Percentiles rank a stretch among this genome's conserved stretches.
phyloP scores from a whole-genome alignment of 1,140 invertebrate species.

The Lepidostoma basale region DNA sequence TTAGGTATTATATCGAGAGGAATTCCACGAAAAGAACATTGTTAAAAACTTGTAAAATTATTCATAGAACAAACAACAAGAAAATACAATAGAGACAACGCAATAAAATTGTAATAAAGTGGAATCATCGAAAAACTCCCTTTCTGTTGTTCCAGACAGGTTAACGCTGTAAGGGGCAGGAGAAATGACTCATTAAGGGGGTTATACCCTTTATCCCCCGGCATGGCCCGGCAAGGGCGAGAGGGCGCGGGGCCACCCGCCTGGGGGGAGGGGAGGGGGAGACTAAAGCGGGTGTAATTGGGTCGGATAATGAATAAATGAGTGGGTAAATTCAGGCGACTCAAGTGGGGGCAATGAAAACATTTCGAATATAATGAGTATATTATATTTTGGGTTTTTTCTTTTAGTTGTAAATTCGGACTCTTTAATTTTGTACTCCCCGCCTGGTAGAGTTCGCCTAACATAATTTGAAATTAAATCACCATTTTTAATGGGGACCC shows the following conservation, averaged over 20 bases:
- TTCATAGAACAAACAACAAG: constrained; percentile 22
- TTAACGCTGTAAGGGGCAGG: constrained; percentile 33
- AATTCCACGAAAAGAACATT: background rate
- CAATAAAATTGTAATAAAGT: constrained; percentile 30
- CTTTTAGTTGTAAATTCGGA: constrained; percentile 2
- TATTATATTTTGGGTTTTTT: constrained; percentile 30
- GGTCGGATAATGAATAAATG: constrained; percentile 46
- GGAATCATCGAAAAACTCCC: constrained; percentile 28
- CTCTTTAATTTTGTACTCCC: too few species aligned
- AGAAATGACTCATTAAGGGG: constrained; percentile 28
- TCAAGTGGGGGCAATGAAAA: constrained; percentile 35
- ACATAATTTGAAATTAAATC: too few species aligned
- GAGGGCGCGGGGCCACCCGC: background rate
- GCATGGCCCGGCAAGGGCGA: background rate
- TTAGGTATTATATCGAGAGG: background rate
- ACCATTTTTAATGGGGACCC: too few species aligned
- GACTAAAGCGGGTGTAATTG: constrained; percentile 42
- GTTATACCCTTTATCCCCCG: constrained; percentile 23
- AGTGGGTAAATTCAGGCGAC: constrained; percentile 42
- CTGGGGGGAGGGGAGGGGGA: background rate
- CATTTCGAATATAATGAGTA: constrained; percentile 35
- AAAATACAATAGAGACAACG: constrained; percentile 24
- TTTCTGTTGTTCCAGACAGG: constrained; percentile 31
- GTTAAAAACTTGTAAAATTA: constrained; percentile 11
- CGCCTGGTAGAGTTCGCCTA: too few species aligned